phyloP scores from a whole-genome alignment of 2,113 vertebrate genomes.

The Hydrochoerus hydrochaeris region DNA sequence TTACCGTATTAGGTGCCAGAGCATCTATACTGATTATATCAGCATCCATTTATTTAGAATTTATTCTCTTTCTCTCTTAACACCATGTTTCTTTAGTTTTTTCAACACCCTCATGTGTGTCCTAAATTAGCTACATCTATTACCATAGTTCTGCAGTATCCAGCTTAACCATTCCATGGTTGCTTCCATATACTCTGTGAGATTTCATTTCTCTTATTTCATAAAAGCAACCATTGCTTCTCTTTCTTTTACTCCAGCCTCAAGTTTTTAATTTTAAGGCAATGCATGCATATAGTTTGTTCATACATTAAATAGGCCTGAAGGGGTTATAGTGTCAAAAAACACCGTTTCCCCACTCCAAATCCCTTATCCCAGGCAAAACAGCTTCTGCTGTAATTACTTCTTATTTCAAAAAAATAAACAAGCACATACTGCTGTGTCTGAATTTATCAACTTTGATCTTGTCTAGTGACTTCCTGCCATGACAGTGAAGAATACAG shows the following conservation, averaged over 20 bases:
- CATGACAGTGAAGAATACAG: background rate
- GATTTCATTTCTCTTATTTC: constrained; percentile 7
- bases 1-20: constrained; percentile 50
- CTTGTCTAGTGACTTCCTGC: background rate
- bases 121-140: constrained; percentile 79
- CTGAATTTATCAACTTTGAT: background rate
- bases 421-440: background rate
- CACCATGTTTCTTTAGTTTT: constrained; percentile 42
- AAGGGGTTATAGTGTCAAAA: background rate
- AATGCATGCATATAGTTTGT: background rate
- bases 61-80: constrained; percentile 54
- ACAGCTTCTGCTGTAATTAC: background rate
- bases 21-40: constrained; percentile 40
- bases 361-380: background rate
- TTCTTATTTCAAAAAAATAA: background rate
- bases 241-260: background rate
- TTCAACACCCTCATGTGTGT: constrained; percentile 60
- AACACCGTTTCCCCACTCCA: background rate
- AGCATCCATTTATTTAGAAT: constrained; percentile 73
- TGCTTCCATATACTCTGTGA: background rate
- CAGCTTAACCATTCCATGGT: constrained; percentile 56
- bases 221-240: constrained; percentile 14
- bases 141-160: constrained; percentile 78
- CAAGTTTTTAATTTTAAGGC: background rate
- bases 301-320: background rate